Percentiles rank a stretch among this genome's conserved stretches.
Evolutionary conservation across 2,888 invertebrate species (phyloP).

Genomic region (Nemotelus nigrinus): DNA sequence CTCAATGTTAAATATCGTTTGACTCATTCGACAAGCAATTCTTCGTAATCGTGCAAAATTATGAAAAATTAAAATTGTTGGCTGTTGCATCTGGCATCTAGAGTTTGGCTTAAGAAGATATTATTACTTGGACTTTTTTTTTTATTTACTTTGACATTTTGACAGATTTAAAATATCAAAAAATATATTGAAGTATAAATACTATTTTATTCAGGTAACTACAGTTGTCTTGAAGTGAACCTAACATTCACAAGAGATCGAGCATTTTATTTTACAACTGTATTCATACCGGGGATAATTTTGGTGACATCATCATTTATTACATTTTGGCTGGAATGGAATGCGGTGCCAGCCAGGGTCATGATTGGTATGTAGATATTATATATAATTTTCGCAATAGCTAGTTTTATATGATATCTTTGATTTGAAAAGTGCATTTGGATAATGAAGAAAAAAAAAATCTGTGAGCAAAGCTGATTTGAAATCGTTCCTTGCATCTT

Average conservation of each 20-base stretch:
- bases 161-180: background rate
- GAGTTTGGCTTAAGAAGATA: too few species aligned
- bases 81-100: too few species aligned
- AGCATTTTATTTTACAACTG: constrained; percentile 96
- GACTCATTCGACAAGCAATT: too few species aligned
- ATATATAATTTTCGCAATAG: background rate
- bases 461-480: background rate
- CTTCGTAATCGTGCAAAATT: too few species aligned
- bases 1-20: too few species aligned
- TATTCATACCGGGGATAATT: constrained; percentile 96
- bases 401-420: background rate
- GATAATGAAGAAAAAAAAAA: background rate
- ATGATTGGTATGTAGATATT: constrained; percentile 84
- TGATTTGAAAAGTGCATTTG: too few species aligned
- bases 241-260: constrained; percentile 94
- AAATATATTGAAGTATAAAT: too few species aligned
- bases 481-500: background rate
- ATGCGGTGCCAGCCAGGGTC: constrained; percentile 94
- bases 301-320: constrained; percentile 96
- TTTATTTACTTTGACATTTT: background rate
- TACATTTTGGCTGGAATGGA: constrained; percentile 98
- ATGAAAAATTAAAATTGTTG: too few species aligned
- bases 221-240: constrained; percentile 94
- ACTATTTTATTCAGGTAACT: constrained; percentile 77
- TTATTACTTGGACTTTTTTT: too few species aligned